Percentiles rank a stretch among this genome's conserved stretches.
Conservation (phyloP, 2,113 vertebrate genomes). For the Tinamus guttatus region DNA sequence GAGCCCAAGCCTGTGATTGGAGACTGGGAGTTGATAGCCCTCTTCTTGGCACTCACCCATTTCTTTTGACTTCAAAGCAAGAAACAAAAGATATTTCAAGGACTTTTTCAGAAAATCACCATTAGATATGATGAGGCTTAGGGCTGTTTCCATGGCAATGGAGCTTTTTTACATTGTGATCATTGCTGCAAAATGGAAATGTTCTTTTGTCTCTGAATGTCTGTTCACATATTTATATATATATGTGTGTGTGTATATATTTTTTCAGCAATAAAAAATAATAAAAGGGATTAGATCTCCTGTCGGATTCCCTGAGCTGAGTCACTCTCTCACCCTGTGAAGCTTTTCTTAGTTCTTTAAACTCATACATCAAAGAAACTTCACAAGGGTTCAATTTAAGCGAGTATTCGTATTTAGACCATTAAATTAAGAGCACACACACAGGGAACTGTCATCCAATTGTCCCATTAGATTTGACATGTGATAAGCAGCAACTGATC, state of each 20-base stretch:
- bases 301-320: conserved; percentile 43
- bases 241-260: not conserved
- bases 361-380: conserved; percentile 42
- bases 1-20: conserved; percentile 7
- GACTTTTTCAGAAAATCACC: conserved; percentile 76
- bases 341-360: conserved; percentile 42
- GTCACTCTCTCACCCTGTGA: conserved; percentile 27
- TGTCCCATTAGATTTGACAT: not conserved
- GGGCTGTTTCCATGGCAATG: conserved; percentile 79
- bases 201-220: conserved; percentile 74
- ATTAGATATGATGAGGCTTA: conserved; percentile 70
- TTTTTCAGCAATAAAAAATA: conserved; percentile 39
- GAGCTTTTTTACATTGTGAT: conserved; percentile 72
- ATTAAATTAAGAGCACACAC: not conserved
- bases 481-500: not conserved
- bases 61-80: conserved; percentile 72
- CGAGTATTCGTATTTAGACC: conserved; percentile 38
- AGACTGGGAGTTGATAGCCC: conserved; percentile 36
- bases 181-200: conserved; percentile 76
- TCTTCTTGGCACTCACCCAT: conserved; percentile 46
- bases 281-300: conserved; percentile 46
- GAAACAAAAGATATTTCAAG: conserved; percentile 78
- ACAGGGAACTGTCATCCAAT: not conserved
- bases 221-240: conserved; percentile 60
- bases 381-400: conserved; percentile 21